phyloP scores from a whole-genome alignment of 1,140 invertebrate species.

The Macrotrachela quadricornifera region DNA sequence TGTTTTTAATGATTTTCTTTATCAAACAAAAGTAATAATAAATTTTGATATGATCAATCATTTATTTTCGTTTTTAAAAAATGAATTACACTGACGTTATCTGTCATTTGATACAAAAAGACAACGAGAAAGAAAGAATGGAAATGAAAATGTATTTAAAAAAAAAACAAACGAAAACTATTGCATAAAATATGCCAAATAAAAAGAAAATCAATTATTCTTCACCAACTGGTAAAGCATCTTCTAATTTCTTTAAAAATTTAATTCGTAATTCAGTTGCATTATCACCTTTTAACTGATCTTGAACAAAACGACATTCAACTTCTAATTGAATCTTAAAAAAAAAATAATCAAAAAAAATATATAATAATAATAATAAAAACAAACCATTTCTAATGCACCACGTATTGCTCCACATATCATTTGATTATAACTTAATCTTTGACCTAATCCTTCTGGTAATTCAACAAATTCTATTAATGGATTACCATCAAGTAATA shows the following conservation, averaged over 20 bases:
- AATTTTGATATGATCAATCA: too few species aligned
- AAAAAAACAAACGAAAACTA: background rate
- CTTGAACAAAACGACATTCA: slow-evolving; percentile 47
- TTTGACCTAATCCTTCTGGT: slow-evolving; percentile 44
- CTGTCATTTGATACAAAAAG: too few species aligned
- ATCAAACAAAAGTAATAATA: too few species aligned
- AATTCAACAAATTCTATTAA: slow-evolving; percentile 95
- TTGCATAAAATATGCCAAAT: too few species aligned
- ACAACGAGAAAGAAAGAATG: too few species aligned
- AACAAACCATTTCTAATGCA: slow-evolving; percentile 79
- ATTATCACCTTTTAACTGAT: slow-evolving; percentile 80
- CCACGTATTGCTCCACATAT: slow-evolving; percentile 63
- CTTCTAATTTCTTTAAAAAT: slow-evolving; percentile 79
- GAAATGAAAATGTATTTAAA: background rate
- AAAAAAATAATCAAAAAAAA: too few species aligned
- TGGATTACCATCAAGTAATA: slow-evolving; percentile 64
- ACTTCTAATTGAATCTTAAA: slow-evolving; percentile 43
- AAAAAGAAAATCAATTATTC: slow-evolving; percentile 53
- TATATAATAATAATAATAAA: background rate
- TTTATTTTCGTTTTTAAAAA: too few species aligned
- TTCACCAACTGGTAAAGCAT: slow-evolving; percentile 88
- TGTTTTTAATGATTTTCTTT: too few species aligned
- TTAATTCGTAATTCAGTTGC: slow-evolving; percentile 81
- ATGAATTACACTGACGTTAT: too few species aligned
- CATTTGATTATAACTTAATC: slow-evolving; percentile 78